Conservation (phyloP, 2,113 vertebrate genomes). For the Guaruba guarouba region DNA sequence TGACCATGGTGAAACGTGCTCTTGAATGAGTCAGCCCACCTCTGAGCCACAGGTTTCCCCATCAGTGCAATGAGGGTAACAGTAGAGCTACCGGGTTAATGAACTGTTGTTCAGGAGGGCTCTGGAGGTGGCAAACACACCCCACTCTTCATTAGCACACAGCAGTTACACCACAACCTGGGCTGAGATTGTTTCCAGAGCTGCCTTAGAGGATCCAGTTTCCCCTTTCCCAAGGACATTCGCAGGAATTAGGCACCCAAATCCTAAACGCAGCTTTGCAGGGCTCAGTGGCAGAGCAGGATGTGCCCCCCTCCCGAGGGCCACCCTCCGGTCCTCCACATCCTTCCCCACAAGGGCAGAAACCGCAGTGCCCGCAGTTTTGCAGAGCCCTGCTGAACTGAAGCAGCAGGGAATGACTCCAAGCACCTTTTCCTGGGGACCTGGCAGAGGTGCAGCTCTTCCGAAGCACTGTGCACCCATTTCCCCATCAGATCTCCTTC, state of each 20-base stretch:
- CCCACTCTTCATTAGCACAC: background rate
- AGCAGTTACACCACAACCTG: background rate
- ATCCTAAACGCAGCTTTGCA: background rate
- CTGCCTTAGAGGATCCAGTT: background rate
- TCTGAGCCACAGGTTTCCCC: background rate
- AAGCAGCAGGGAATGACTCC: background rate
- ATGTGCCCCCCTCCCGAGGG: accelerated
- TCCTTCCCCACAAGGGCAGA: accelerated
- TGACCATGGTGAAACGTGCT: accelerated
- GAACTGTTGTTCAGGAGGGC: background rate
- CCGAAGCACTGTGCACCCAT: accelerated
- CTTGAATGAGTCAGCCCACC: accelerated
- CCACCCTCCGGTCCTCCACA: background rate
- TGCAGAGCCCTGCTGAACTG: background rate
- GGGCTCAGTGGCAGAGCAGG: background rate
- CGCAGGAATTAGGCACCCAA: slow-evolving; percentile 5
- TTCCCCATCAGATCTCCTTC: background rate
- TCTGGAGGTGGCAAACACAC: background rate
- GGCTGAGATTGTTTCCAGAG: background rate
- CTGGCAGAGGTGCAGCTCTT: background rate
- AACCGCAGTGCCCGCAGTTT: background rate
- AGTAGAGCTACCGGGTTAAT: background rate
- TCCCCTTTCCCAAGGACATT: slow-evolving; percentile 21
- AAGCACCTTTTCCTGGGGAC: background rate
- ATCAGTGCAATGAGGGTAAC: accelerated